Conservation (phyloP, 2,888 invertebrate species). For the Lasioglossum villosulum region DNA sequence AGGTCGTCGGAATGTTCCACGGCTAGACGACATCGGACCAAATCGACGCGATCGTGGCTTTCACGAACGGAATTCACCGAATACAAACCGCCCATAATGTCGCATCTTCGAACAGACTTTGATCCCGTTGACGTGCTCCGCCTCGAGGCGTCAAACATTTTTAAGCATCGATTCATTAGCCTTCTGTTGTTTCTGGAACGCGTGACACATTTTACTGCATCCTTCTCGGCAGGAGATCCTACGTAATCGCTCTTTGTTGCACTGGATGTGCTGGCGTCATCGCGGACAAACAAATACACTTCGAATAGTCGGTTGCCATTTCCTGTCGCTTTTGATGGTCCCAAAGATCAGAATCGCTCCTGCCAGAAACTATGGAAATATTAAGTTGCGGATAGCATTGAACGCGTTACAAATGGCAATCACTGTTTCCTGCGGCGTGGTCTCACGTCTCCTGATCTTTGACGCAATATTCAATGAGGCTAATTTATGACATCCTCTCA, state of each 20-base stretch:
- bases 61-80: not conserved
- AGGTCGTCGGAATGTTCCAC: not conserved
- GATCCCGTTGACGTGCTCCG: not conserved
- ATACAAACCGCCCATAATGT: not conserved
- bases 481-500: not conserved
- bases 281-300: not conserved
- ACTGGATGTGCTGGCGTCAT: not conserved
- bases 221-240: too few relatives aligned
- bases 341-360: not conserved
- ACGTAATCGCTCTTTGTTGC: not conserved
- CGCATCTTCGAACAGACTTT: not conserved
- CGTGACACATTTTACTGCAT: not conserved
- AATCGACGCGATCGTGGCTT: not conserved
- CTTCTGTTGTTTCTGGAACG: not conserved
- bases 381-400: not conserved
- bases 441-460: not conserved
- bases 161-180: not conserved
- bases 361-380: not conserved
- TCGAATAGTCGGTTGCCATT: not conserved
- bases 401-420: not conserved
- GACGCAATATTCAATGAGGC: not conserved
- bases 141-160: not conserved
- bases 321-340: not conserved
- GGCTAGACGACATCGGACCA: not conserved
- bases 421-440: not conserved